Evolutionary conservation across 37 sponge, comb jelly and placozoan genomes (phyloP), one percentile per base, ranked within the genome.

Genomic region (Diacarnus erythraeanus): DNA sequence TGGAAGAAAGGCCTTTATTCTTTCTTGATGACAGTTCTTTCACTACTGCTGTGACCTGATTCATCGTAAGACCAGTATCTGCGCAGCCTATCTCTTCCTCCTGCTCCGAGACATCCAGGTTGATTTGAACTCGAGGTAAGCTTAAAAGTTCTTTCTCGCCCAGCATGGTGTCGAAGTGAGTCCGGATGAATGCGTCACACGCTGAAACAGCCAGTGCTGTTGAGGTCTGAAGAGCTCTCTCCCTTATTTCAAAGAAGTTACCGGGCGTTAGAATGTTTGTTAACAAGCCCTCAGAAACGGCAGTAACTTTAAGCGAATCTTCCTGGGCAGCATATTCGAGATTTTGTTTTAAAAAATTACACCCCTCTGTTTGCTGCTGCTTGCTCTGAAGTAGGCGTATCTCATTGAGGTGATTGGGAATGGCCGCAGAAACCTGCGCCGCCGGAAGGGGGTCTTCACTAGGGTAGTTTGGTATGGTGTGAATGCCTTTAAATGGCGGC

Each of bases 121-220:
- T 44, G 23, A 83, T 69, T 38, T 83, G 84, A 35, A 76, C 47
- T 23, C 84, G 68, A 27, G 84, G 84, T 1, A 83, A 56, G 2
- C 37, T 37, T 21, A 83, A 43, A 6, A 75, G 23, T 33, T 64
- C 84, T 39, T 37, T 42, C 39, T 69, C 27, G 30, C 17, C 30
- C 29, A 76, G 33, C 60, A 83, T 37, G 22, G 57, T 67, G 27
- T 26, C 26, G 41, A 80, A 40, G 26, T 34, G 12, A 0, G 31
- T 23, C 38, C 30, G 3, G 39, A 80, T 56, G 69, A 41, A 80
- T 17, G 17, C 18, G 41, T 80, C 72, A 33, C 80, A 80, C 21
- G 8, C 0, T 0, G 57, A 33, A 1, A 27, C 69, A 3, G 59
- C 31, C 1, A 38, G 59, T 0, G 58, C 35, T 9, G 3, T 35